Percentiles rank a stretch among this genome's conserved stretches.
Evolutionary conservation across 2,113 vertebrate species (phyloP).

Genomic region (Carassius gibelio): DNA sequence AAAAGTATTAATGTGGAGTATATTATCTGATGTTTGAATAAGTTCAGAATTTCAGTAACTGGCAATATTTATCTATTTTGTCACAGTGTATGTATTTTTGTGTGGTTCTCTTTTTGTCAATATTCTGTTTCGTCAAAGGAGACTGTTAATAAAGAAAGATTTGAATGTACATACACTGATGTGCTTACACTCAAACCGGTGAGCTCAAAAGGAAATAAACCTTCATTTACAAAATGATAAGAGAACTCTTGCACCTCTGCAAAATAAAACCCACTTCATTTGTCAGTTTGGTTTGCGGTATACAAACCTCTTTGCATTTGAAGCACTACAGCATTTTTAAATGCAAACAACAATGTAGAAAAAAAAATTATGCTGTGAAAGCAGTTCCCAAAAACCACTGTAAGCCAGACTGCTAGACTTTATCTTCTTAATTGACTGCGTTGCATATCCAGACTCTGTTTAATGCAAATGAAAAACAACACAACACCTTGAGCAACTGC

Average conservation of each 20-base stretch:
- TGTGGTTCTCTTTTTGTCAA: too few species aligned
- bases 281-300: neutral
- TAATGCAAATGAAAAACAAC: slow-evolving; percentile 31
- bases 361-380: neutral
- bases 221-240: neutral
- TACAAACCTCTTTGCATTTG: neutral
- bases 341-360: neutral
- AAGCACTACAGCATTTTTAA: slow-evolving; percentile 1
- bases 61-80: too few species aligned
- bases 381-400: slow-evolving; percentile 13
- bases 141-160: too few species aligned
- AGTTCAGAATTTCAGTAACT: too few species aligned
- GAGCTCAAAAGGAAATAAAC: neutral
- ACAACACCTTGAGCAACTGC: slow-evolving; percentile 37
- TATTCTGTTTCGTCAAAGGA: too few species aligned
- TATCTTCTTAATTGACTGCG: slow-evolving; percentile 28
- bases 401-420: neutral
- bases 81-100: too few species aligned
- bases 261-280: neutral
- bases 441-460: neutral
- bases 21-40: too few species aligned
- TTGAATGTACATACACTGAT: neutral
- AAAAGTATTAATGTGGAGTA: too few species aligned
- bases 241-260: neutral
- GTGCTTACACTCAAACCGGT: neutral